These are phyloP conservation scores for Anseranas semipalmata DNA, from an alignment of 2,113 vertebrate species.

Conservation along the genomic window DNA sequence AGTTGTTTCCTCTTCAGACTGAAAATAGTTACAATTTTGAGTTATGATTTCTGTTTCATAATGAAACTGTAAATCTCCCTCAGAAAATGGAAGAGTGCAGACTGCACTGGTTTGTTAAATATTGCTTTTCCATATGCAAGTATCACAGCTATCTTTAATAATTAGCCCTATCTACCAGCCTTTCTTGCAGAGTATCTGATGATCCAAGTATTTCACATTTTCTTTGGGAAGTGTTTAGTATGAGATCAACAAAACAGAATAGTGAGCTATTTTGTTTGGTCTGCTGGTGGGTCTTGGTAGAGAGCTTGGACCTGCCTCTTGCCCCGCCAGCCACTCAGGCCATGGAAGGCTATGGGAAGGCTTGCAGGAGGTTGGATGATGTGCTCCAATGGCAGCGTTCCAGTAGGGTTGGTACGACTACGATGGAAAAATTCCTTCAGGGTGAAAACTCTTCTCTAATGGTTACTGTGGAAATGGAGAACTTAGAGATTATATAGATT, in stretches of 20 bases:
- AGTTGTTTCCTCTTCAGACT: background rate
- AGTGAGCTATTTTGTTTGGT: background rate
- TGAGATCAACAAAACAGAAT: background rate
- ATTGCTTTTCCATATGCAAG: background rate
- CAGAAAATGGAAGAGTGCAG: background rate
- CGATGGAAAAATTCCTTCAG: slow-evolving; percentile 21
- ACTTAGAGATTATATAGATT: background rate
- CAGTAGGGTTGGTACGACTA: background rate
- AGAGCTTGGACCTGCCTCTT: background rate
- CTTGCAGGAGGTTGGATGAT: background rate
- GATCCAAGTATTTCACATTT: background rate
- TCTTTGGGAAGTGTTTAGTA: background rate
- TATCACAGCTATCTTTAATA: background rate
- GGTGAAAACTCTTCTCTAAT: slow-evolving; percentile 6
- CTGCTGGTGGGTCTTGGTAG: background rate
- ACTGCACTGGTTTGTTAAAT: background rate
- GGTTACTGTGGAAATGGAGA: slow-evolving; percentile 41
- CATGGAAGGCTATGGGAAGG: background rate
- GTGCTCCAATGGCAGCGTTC: background rate
- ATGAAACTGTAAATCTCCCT: background rate
- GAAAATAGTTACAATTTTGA: background rate
- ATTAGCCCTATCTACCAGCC: background rate
- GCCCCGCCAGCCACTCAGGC: rapidly evolving
- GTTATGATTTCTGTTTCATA: background rate
- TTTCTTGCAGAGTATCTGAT: background rate